Base-by-base conservation (phyloP, 2,888 invertebrate genomes). In the Eristalinus aeneus region DNA sequence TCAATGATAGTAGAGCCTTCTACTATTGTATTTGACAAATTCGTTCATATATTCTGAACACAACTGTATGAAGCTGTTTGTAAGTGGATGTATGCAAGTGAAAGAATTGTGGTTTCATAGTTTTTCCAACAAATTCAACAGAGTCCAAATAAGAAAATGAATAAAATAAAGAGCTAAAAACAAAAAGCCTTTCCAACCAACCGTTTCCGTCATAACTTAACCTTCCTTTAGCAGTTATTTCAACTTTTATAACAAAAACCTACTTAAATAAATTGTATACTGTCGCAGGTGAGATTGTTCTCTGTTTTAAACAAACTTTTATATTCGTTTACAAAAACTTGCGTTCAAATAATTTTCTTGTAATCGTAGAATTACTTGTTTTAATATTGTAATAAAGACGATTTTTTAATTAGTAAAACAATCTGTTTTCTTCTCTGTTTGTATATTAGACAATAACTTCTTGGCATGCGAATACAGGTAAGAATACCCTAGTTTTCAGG, bases 311-410 rank as follows among this genome's bases (percentile, higher is more conserved):
- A 71, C 27, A 61, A 39, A 61, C 31, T 27, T 27, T 53, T 56
- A 10, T 54, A 69, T 64, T 64, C 61, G 34, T 67, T 65, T 65
- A 32, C n/a, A 16, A 23, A 54, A 34, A 54, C 72, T 69, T 54
- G 10, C 31, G 20, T 73, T 67, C 69, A 12, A 65, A 27, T 71
- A 54, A 46, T 60, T 72, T 53, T 20, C 34, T 76, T 61, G 53
- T 61, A 76, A 76, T 67, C 53, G 36, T 46, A 34, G 39, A 77
- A 71, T 53, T 67, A 67, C 60, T 73, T 69, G 73, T 78, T 83
- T 77, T 58, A 46, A 72, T 31, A 64, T 46, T 76, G 77, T 69
- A 82, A 83, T 78, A 83, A 83, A 78, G 22, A 60, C 53, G 56
- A 56, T 69, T 82, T 72, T 78, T 74, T 78, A 36, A 72, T 69